These are phyloP conservation scores for Lasioglossum morio DNA, from an alignment of 2,888 invertebrate species.

Conservation along the genomic window DNA sequence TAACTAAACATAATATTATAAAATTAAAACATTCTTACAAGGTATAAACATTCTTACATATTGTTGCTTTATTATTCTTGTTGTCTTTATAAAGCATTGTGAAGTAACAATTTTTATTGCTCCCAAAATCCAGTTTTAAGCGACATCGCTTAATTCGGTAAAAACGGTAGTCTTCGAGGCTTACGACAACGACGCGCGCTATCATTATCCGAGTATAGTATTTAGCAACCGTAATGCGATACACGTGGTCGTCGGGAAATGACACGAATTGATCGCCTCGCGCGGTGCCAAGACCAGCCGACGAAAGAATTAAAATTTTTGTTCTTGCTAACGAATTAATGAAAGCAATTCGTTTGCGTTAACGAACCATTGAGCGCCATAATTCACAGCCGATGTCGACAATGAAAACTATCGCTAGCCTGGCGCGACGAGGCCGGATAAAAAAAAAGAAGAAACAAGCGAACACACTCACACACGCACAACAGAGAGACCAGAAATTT, in stretches of 20 bases:
- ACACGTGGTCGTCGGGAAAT: background rate
- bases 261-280: background rate
- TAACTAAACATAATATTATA: too few relatives aligned
- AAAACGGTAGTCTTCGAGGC: background rate
- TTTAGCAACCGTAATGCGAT: background rate
- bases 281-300: background rate
- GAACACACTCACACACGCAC: background rate
- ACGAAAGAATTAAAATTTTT: slow-evolving; percentile 3
- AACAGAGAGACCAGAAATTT: background rate
- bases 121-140: background rate
- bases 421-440: background rate
- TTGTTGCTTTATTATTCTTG: too few relatives aligned
- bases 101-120: background rate
- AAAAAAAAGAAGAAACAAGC: background rate
- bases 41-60: too few relatives aligned
- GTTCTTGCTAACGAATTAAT: background rate
- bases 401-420: background rate
- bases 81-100: background rate
- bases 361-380: slow-evolving; percentile 5
- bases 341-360: slow-evolving; percentile 2
- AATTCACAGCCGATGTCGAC: background rate
- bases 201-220: background rate
- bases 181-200: background rate
- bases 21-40: too few relatives aligned
- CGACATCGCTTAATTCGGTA: background rate